Evolutionary conservation across 2,797 vertebrate species (phyloP).

Genomic region (Chaetodon trifasciatus): DNA sequence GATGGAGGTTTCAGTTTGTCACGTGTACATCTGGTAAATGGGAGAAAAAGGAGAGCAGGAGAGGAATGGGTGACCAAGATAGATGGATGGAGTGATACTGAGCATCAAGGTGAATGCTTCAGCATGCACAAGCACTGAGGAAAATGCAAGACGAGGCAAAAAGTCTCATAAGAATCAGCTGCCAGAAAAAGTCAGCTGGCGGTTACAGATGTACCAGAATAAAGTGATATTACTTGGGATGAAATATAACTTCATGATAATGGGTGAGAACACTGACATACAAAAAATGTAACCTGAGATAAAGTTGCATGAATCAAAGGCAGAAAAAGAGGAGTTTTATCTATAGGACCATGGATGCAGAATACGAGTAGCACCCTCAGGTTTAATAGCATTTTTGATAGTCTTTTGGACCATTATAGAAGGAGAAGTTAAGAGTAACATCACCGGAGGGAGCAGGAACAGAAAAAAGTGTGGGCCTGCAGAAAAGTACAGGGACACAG

Average conservation of each 20-base stretch:
- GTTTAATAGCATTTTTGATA: conserved; percentile 47
- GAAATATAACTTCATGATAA: conserved; percentile 34
- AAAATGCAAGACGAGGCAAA: conserved; percentile 47
- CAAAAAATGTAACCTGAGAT: conserved; percentile 34
- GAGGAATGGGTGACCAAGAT: conserved; percentile 40
- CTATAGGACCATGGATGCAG: conserved; percentile 27
- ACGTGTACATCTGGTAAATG: conserved; percentile 61
- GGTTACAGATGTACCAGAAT: conserved; percentile 55
- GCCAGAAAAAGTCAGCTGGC: conserved; percentile 54
- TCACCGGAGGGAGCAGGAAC: conserved; percentile 19
- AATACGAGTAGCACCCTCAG: conserved; percentile 33
- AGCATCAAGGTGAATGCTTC: conserved; percentile 64
- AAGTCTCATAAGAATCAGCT: conserved; percentile 39
- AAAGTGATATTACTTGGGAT: conserved; percentile 48
- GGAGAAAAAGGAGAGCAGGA: conserved; percentile 22
- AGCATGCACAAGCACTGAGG: conserved; percentile 24
- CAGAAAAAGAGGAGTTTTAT: conserved; percentile 22
- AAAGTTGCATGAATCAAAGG: conserved; percentile 48
- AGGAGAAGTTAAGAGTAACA: conserved; percentile 46
- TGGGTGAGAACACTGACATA: conserved; percentile 26
- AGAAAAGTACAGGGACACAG: conserved; percentile 44
- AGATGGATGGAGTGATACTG: conserved; percentile 55
- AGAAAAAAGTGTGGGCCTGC: conserved; percentile 36
- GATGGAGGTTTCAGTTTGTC: conserved; percentile 40
- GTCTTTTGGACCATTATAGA: conserved; percentile 36